These are phyloP conservation scores for Chaetoderma sp. DNA, from an alignment of 2,888 invertebrate genomes.

Conservation along the genomic window DNA sequence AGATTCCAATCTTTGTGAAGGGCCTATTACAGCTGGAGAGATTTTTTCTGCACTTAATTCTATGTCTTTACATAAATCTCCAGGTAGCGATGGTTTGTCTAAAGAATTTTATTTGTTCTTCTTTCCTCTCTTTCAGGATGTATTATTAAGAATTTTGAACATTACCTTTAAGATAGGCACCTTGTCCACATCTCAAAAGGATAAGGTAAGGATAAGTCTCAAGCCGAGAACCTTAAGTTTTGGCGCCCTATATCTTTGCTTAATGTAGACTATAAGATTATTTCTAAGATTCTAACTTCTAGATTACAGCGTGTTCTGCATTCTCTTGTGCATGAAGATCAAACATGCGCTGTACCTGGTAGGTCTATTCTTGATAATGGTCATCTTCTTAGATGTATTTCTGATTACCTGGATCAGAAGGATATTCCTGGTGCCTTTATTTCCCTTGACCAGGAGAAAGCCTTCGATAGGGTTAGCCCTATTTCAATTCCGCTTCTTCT, in stretches of 20 bases:
- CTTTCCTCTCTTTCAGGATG: slow-evolving; percentile 23
- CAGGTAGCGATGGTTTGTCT: slow-evolving; percentile 37
- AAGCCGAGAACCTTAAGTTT: slow-evolving; percentile 32
- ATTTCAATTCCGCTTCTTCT: too few species aligned
- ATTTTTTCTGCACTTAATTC: slow-evolving; percentile 9
- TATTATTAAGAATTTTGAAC: slow-evolving; percentile 16
- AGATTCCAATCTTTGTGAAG: slow-evolving; percentile 16
- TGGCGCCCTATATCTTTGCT: slow-evolving; percentile 41
- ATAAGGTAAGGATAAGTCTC: slow-evolving; percentile 32
- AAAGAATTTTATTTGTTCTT: slow-evolving; percentile 36
- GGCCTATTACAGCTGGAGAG: slow-evolving; percentile 8
- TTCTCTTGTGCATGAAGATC: slow-evolving; percentile 29
- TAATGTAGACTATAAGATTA: slow-evolving; percentile 41
- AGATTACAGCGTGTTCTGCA: slow-evolving; percentile 29
- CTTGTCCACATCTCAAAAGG: slow-evolving; percentile 20
- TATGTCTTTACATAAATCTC: slow-evolving; percentile 34
- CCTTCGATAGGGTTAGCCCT: slow-evolving; percentile 41
- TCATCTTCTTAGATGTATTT: slow-evolving; percentile 34
- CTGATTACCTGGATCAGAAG: slow-evolving; percentile 36
- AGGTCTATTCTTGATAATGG: slow-evolving; percentile 41
- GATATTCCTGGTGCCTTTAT: slow-evolving; percentile 32
- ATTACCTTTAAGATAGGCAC: slow-evolving; percentile 15
- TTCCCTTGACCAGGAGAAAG: slow-evolving; percentile 43
- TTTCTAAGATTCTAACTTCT: slow-evolving; percentile 37
- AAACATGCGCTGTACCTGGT: slow-evolving; percentile 39